Evolutionary conservation across 2,888 invertebrate species (phyloP), one percentile per base, ranked within the genome.

Genomic region (Notocelia uddmanniana): DNA sequence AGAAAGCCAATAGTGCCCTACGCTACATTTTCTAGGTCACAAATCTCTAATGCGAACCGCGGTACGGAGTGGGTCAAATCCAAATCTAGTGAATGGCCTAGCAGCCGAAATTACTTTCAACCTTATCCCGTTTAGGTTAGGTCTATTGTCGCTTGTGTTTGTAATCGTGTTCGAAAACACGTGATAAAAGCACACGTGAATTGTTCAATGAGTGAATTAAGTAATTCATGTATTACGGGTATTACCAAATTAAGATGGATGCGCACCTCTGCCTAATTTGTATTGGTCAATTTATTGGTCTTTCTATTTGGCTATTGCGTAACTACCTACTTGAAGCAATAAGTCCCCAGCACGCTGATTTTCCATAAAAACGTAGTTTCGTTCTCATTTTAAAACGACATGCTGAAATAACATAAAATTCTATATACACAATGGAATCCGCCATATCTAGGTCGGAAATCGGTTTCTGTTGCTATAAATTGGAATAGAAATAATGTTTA

Each of bases 21-120:
- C 63, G 31, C 50, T 37, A n/a, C 60, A 23, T 60, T 64, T 57
- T 58, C n/a, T 52, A 68, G 68, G 58, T 50, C 64, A 64, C 64
- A 52, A 37, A 64, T 64, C 64, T 54, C 37, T 63, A 59, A 23
- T 64, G 34, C 63, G 21, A 26, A n/a, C 26, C 21, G 15, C 34
- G 48, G 50, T 10, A 13, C 62, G 15, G 13, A 55, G n/a, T 55
- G 15, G 15, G 55, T 34, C 31, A 55, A n/a, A 19, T 6, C n/a
- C 31, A 55, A n/a, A 19, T 6, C n/a, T 3, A 18, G 64, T 64
- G 64, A 64, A 64, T 64, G 52, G 63, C 8, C 19, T 0, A 0
- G 13, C 34, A 1, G 34, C 6, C 21, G 23, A 18, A 2, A 15
- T 31, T n/a, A 64, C 1, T 37, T 64, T 52, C 64, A 10, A 37